phyloP scores from a whole-genome alignment of 1,140 invertebrate species.

The Trialeurodes vaporariorum region DNA sequence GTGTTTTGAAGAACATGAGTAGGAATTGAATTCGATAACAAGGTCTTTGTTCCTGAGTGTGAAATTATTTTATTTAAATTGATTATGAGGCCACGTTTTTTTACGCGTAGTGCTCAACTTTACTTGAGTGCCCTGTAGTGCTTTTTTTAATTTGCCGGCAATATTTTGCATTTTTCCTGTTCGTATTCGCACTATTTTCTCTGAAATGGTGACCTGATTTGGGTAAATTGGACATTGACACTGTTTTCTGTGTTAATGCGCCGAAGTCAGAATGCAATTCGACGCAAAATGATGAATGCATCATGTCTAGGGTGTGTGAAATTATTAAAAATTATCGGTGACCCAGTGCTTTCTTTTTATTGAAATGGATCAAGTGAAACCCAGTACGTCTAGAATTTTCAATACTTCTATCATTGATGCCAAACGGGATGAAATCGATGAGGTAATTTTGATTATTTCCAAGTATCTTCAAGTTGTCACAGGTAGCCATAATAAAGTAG shows the following conservation, averaged over 20 bases:
- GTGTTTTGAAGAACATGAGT: no score
- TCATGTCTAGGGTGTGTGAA: background rate
- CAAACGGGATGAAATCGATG: background rate
- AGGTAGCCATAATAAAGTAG: background rate
- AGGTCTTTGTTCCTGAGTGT: no score
- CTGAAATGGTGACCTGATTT: background rate
- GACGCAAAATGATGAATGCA: background rate
- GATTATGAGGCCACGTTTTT: no score
- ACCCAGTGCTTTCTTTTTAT: background rate
- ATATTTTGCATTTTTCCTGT: no score
- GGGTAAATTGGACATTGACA: background rate
- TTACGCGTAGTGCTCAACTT: no score
- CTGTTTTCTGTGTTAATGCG: background rate
- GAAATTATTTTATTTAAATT: no score
- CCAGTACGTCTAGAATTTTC: background rate
- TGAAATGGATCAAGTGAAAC: background rate
- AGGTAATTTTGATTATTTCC: background rate
- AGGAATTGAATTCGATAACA: no score
- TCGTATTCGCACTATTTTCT: no score
- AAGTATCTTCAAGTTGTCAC: background rate
- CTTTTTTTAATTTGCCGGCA: no score
- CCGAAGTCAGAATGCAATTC: background rate
- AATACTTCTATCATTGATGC: background rate
- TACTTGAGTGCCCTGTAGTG: no score
- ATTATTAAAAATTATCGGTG: background rate